Evolutionary conservation across 2,888 invertebrate genomes (phyloP), one percentile per base, ranked within the genome.

Genomic region (Dryobotodes eremita): DNA sequence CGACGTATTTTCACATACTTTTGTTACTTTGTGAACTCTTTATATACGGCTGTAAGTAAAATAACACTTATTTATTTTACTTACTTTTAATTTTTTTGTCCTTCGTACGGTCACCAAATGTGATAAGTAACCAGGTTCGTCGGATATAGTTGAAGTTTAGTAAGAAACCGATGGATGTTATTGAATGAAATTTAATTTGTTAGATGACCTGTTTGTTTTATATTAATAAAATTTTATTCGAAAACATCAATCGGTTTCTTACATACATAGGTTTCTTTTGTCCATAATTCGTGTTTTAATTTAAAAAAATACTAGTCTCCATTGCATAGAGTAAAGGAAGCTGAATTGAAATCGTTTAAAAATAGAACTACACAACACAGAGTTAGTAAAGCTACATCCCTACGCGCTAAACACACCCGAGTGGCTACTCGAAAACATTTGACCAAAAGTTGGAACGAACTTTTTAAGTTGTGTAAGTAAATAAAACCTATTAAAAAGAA

Each of bases 381-480:
- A n/a, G 15, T 13, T 36, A 66, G 62, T 42, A 26, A 74, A 62
- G 17, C 11, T 57, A 15, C 11, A 50, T 31, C n/a, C 42, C 23
- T 62, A 72, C 46, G 11, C 46, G 50, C 61, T 85, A 80, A 85
- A 72, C 23, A 50, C 13, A 46, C 71, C 71, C 68, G 4, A 23
- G 75, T 61, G 80, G 55, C 23, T 61, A 69, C 42, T 80, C 11
- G 8, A 62, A 68, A 55, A 61, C 48, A 59, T 75, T 71, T 36
- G 53, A 75, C 64, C 75, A 65, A 80, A 65, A 69, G 68, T 83
- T 75, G 26, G 46, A 23, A 53, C 46, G 31, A 57, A 80, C 31
- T 65, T 59, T 26, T 31, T 36, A 64, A 79, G 42, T 80, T 66
- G 8, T 13, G 1, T 71, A 59, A 82, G 79, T 59, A 73, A 84